phyloP scores from a whole-genome alignment of 2,113 vertebrate genomes.

The Recurvirostra avosetta region DNA sequence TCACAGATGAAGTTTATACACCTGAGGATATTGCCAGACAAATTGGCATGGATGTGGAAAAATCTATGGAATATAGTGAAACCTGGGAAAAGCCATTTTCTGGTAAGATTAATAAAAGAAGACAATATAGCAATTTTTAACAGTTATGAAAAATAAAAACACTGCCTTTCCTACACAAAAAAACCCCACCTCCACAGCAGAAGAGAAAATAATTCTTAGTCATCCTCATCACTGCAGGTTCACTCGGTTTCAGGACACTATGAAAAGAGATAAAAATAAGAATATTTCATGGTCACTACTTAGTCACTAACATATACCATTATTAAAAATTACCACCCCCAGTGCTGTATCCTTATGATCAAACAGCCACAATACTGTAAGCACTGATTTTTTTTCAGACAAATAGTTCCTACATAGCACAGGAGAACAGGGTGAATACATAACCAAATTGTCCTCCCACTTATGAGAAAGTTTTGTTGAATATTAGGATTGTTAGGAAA shows the following conservation, averaged over 20 bases:
- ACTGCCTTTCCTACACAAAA: background rate
- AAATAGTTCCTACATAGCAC: background rate
- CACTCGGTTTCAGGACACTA: background rate
- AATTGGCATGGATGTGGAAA: conserved; percentile 16
- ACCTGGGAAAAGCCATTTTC: conserved; percentile 48
- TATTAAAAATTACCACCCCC: background rate
- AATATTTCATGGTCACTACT: background rate
- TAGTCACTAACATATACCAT: background rate
- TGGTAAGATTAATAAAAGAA: conserved; percentile 60
- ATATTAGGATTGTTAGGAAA: background rate
- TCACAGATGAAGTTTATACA: conserved; percentile 50
- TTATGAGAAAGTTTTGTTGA: background rate
- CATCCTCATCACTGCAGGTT: background rate
- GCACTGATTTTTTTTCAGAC: background rate
- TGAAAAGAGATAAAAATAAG: background rate
- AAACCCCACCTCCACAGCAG: background rate
- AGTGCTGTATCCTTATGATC: background rate
- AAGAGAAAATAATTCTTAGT: background rate
- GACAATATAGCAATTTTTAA: background rate
- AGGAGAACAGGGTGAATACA: background rate
- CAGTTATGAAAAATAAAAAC: background rate
- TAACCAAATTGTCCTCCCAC: background rate
- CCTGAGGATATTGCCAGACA: conserved; percentile 10
- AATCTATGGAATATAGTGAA: conserved; percentile 17
- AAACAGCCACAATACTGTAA: background rate